Base-by-base conservation (phyloP, 2,888 invertebrate genomes). In the Apamea crenata region DNA sequence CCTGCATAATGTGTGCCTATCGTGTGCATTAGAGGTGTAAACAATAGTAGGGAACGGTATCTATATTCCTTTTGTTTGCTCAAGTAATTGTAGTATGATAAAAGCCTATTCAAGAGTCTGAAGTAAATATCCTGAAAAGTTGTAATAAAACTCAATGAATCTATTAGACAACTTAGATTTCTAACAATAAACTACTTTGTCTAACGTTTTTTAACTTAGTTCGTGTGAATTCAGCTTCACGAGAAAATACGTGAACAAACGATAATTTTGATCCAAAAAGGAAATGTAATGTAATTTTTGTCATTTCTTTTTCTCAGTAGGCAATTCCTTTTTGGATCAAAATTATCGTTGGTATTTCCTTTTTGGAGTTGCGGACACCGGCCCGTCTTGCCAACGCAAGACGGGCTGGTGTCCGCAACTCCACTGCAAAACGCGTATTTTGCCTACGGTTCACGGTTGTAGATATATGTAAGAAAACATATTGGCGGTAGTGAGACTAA, bases 1-100 rank as follows among this genome's bases (percentile, higher is more conserved):
- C 82, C 74, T 78, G 72, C 61, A 69, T 84, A 81, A 81, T 70
- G 65, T 59, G 70, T 59, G n/a, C 69, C 71, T 80, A 67, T 81
- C 78, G 77, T 73, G 29, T 40, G 65, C 71, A 77, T 83, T 77
- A 70, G 40, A 63, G 56, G 36, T 63, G 71, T 78, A 82, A 84
- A 87, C 80, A 77, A 77, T 69, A 63, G 59, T 10, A 47, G 32
- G 29, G n/a, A 75, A 29, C 44, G 3, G 16, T 36, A 16, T 4
- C 16, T 32, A 71, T 1, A 75, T 14, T 76, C 6, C 18, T 76
- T 40, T 76, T 25, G 18, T 56, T 59, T 75, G 32, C 29, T 2
- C 25, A 29, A 29, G 18, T 32, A 6, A 78, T 63, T 32, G 14
- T 18, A 69, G 53, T 25, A 10, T n/a, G 36, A 6, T 10, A 25